phyloP scores from a whole-genome alignment of 2,888 invertebrate genomes.

The Lymantria dispar region DNA sequence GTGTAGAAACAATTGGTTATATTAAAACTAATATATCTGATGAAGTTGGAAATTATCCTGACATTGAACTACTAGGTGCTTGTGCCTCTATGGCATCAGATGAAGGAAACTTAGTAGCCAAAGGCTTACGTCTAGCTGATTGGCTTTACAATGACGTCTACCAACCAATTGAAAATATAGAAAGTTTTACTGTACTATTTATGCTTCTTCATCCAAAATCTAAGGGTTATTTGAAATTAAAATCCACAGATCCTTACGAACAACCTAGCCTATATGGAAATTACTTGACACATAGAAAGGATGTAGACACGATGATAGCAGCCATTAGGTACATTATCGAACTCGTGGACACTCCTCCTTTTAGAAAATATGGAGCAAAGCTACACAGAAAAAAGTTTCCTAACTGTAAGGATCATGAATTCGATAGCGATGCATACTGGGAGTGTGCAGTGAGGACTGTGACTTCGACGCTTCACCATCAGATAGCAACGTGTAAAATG shows the following conservation, averaged over 20 bases:
- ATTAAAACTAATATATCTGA: slow-evolving; percentile 81
- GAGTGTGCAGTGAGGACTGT: slow-evolving; percentile 83
- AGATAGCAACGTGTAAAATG: slow-evolving; percentile 87
- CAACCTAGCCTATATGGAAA: slow-evolving; percentile 87
- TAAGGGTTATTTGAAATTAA: slow-evolving; percentile 84
- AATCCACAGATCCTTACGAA: slow-evolving; percentile 84
- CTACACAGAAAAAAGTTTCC: slow-evolving; percentile 79
- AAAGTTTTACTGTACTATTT: slow-evolving; percentile 76
- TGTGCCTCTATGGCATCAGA: slow-evolving; percentile 82
- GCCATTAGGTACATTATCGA: slow-evolving; percentile 81
- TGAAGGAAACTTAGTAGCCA: slow-evolving; percentile 68
- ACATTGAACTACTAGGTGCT: slow-evolving; percentile 84
- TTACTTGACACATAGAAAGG: slow-evolving; percentile 85
- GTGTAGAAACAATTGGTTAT: slow-evolving; percentile 82
- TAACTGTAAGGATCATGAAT: slow-evolving; percentile 76
- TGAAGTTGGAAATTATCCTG: slow-evolving; percentile 81
- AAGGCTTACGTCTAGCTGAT: slow-evolving; percentile 61
- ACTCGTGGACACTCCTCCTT: slow-evolving; percentile 80
- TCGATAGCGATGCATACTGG: slow-evolving; percentile 85
- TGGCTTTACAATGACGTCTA: slow-evolving; percentile 67
- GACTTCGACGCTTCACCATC: slow-evolving; percentile 86
- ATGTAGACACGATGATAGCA: slow-evolving; percentile 82
- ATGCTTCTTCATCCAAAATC: slow-evolving; percentile 85
- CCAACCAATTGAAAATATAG: slow-evolving; percentile 62
- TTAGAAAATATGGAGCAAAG: slow-evolving; percentile 82